These are phyloP conservation scores for Neogale vison DNA, from an alignment of 2,113 vertebrate species.

Conservation along the genomic window DNA sequence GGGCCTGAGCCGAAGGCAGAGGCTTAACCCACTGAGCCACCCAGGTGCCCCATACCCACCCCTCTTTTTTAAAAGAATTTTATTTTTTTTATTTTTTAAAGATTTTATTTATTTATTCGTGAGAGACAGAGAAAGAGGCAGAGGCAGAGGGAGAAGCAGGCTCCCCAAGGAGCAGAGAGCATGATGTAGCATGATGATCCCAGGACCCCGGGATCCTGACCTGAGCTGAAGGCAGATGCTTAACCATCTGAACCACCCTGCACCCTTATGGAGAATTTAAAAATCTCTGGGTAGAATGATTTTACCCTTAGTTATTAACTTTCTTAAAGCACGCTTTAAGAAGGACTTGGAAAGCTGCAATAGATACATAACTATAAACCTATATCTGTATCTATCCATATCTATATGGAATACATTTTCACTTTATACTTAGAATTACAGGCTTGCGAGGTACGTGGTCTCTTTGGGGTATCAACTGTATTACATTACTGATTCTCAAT, in stretches of 20 bases:
- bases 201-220: too few species aligned
- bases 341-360: background rate
- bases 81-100: too few species aligned
- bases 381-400: background rate
- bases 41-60: too few species aligned
- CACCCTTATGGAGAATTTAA: background rate
- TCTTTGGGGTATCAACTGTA: background rate
- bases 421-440: background rate
- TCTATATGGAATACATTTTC: background rate
- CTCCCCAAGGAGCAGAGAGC: too few species aligned
- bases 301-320: background rate
- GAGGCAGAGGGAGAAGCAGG: too few species aligned
- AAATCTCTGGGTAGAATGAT: background rate
- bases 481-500: background rate
- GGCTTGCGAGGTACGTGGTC: background rate
- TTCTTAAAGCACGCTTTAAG: background rate
- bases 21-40: too few species aligned
- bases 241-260: too few species aligned
- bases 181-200: too few species aligned
- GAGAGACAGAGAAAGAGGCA: too few species aligned
- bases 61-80: background rate
- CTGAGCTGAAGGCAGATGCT: too few species aligned
- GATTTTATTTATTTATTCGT: too few species aligned
- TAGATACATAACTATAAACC: background rate
- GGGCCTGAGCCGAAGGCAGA: too few species aligned